Conservation (phyloP, 2,888 invertebrate species). For the Pteria penguin region DNA sequence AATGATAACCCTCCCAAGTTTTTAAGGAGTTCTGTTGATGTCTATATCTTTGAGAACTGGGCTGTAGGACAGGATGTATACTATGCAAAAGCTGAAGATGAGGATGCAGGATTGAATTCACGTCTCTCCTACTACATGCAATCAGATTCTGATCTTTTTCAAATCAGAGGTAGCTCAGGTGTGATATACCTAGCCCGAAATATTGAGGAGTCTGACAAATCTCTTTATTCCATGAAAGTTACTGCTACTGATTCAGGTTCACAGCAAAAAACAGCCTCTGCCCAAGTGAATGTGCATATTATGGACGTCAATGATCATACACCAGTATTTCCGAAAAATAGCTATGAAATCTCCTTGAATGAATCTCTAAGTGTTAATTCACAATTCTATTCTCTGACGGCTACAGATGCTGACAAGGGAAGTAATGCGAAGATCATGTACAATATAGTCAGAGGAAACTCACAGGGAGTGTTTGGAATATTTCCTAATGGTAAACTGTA, state of each 20-base stretch:
- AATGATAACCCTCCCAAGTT: conserved; percentile 93
- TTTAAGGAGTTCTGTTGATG: conserved; percentile 79
- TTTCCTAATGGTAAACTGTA: conserved; percentile 97
- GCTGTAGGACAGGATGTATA: conserved; percentile 96
- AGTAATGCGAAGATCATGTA: conserved; percentile 71
- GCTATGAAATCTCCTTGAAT: conserved; percentile 93
- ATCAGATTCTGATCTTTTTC: conserved; percentile 85
- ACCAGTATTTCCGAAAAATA: conserved; percentile 94
- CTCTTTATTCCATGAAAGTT: conserved; percentile 55
- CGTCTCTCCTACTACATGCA: conserved; percentile 90
- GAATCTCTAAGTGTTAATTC: conserved; percentile 95
- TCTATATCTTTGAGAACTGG: conserved; percentile 91
- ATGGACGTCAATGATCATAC: conserved; percentile 98
- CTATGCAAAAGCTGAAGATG: conserved; percentile 91
- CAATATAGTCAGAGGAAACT: conserved; percentile 91
- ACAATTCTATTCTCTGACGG: conserved; percentile 80
- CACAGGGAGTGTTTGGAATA: conserved; percentile 92
- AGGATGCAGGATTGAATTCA: conserved; percentile 93
- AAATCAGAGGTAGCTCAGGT: conserved; percentile 91
- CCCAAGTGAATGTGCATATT: conserved; percentile 81
- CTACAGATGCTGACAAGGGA: conserved; percentile 73
- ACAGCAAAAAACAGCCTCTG: conserved; percentile 57
- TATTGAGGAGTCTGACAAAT: conserved; percentile 42
- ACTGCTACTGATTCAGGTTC: conserved; percentile 69
- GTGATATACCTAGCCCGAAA: conserved; percentile 93